These are phyloP conservation scores for Orthosia gothica DNA, from an alignment of 2,888 invertebrate species.

Conservation along the genomic window DNA sequence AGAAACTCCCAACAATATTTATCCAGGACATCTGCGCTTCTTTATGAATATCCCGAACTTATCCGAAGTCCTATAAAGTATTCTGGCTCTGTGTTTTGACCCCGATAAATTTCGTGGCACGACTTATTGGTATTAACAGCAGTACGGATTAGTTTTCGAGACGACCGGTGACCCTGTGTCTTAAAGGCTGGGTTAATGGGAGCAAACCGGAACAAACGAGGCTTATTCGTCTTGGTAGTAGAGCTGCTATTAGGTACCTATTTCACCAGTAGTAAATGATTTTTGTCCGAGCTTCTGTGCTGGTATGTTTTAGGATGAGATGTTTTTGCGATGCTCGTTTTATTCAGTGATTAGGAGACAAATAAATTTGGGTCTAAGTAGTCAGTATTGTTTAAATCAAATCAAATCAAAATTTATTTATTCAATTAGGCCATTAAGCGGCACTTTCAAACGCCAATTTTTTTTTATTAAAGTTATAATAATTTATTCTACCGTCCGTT, in stretches of 20 bases:
- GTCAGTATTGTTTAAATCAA: slow-evolving; percentile 20
- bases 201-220: slow-evolving; percentile 85
- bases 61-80: slow-evolving; percentile 48
- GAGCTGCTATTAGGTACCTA: slow-evolving; percentile 56
- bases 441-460: too few species aligned
- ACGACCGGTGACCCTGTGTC: slow-evolving; percentile 77
- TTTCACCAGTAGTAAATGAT: slow-evolving; percentile 65
- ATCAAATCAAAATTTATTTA: too few species aligned
- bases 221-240: slow-evolving; percentile 78
- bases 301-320: slow-evolving; percentile 52
- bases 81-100: slow-evolving; percentile 69
- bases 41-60: slow-evolving; percentile 49
- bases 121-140: slow-evolving; percentile 81
- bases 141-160: slow-evolving; percentile 75
- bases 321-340: slow-evolving; percentile 55
- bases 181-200: slow-evolving; percentile 84
- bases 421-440: too few species aligned
- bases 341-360: slow-evolving; percentile 47
- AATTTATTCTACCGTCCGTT: too few species aligned
- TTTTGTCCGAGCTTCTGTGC: slow-evolving; percentile 54
- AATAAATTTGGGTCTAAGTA: slow-evolving; percentile 26
- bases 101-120: slow-evolving; percentile 75
- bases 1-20: slow-evolving; percentile 32
- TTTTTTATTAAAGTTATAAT: too few species aligned
- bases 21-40: slow-evolving; percentile 48